Percentiles rank a stretch among this genome's conserved stretches.
Evolutionary conservation across 2,888 invertebrate genomes (phyloP).

Genomic region (Hololepta plana): DNA sequence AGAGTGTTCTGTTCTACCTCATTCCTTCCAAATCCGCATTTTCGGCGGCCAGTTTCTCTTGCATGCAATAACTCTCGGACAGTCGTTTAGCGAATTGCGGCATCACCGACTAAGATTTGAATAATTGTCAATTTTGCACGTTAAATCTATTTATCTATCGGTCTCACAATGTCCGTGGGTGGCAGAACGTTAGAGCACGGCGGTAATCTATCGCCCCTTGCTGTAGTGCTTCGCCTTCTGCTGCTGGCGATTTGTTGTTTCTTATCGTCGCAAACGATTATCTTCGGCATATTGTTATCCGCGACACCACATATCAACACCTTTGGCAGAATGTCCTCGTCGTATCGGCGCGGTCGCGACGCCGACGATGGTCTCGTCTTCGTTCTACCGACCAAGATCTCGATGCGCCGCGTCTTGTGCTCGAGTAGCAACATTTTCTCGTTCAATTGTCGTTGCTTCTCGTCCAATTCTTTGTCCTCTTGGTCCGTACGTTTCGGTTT

Average conservation of each 20-base stretch:
- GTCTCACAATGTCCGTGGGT: conserved; percentile 1
- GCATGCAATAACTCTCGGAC: conserved; percentile 45
- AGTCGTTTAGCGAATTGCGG: conserved; percentile 33
- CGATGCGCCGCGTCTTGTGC: conserved; percentile 36
- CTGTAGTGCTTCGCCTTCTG: conserved; percentile 3
- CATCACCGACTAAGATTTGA: conserved; percentile 10
- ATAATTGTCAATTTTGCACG: too few relatives aligned
- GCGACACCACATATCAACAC: conserved; percentile 34
- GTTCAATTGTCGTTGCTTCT: conserved; percentile 37
- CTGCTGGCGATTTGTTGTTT: conserved; percentile 12
- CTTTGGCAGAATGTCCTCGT: conserved; percentile 28
- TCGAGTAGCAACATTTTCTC: conserved; percentile 43
- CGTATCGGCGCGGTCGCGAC: conserved; percentile 10
- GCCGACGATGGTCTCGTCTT: conserved; percentile 12
- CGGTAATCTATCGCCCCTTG: conserved; percentile 1
- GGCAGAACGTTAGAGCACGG: conserved; percentile 6
- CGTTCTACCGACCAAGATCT: conserved; percentile 31
- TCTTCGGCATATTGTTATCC: conserved; percentile 33
- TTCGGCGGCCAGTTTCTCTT: conserved; percentile 46
- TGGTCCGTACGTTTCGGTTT: conserved; percentile 37
- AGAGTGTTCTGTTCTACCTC: too few relatives aligned
- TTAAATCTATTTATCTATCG: too few relatives aligned
- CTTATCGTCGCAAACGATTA: conserved; percentile 32
- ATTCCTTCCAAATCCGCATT: conserved; percentile 49
- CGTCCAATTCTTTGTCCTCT: conserved; percentile 32